Conservation (phyloP, 2,888 invertebrate genomes). For the Synergus itoensis region DNA sequence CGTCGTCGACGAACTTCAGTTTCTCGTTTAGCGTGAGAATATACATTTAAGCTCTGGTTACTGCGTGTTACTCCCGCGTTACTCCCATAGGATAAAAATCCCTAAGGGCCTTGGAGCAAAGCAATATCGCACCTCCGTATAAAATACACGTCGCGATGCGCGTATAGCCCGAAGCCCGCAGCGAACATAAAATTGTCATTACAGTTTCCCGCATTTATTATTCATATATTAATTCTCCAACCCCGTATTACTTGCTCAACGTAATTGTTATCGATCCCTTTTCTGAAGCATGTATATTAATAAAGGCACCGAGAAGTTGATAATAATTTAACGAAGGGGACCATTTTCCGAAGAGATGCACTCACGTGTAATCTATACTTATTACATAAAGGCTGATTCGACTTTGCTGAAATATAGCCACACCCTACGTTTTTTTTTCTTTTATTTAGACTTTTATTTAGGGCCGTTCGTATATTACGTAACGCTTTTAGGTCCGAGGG, state of each 20-base stretch:
- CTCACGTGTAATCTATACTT: neutral
- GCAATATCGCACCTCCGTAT: neutral
- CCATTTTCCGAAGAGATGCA: neutral
- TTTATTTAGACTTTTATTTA: neutral
- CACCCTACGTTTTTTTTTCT: neutral
- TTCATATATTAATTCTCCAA: neutral
- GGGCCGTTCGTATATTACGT: too few species aligned
- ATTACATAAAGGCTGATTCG: neutral
- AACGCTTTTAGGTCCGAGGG: too few species aligned
- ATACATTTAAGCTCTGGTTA: neutral
- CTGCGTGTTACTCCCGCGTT: neutral
- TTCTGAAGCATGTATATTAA: constrained; percentile 3
- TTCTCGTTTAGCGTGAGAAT: constrained; percentile 3
- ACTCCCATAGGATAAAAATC: neutral
- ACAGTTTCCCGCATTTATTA: neutral
- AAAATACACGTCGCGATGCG: neutral
- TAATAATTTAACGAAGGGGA: neutral
- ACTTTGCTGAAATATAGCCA: neutral
- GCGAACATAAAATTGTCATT: constrained; percentile 14
- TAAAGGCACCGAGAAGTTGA: neutral
- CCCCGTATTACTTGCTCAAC: neutral
- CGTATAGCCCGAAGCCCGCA: neutral
- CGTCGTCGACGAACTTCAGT: neutral
- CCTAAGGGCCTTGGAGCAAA: neutral
- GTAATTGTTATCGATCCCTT: neutral